Conservation (phyloP, 2,113 vertebrate genomes). For the Heliornis fulica region DNA sequence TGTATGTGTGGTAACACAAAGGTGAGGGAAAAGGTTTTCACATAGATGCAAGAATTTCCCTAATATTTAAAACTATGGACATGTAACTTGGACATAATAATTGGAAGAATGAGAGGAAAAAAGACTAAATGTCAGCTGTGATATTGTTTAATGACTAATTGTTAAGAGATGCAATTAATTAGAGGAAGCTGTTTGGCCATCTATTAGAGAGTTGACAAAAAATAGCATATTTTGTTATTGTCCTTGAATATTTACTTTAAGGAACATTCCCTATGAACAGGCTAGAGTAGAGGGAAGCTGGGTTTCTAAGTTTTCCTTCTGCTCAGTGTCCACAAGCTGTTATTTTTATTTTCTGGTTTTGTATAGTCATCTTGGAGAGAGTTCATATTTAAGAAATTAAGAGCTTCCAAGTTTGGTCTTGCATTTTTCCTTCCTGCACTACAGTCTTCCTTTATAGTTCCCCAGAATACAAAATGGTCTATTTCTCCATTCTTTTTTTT, state of each 20-base stretch:
- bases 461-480: neutral
- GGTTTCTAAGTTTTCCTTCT: neutral
- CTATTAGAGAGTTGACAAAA: neutral
- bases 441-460: neutral
- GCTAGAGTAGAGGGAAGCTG: neutral
- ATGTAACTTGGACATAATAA: neutral
- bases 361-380: neutral
- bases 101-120: neutral
- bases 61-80: neutral
- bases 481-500: neutral
- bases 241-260: neutral
- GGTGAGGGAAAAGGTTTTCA: neutral
- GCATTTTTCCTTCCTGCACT: neutral
- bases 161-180: neutral
- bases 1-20: neutral
- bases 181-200: neutral
- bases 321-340: neutral
- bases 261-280: neutral
- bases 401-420: neutral
- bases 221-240: neutral
- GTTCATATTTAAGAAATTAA: neutral
- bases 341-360: neutral
- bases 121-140: neutral
- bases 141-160: neutral
- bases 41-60: neutral